Percentiles rank a stretch among this genome's conserved stretches.
Evolutionary conservation across 1,140 invertebrate species (phyloP).

Genomic region (Theocolax elegans): DNA sequence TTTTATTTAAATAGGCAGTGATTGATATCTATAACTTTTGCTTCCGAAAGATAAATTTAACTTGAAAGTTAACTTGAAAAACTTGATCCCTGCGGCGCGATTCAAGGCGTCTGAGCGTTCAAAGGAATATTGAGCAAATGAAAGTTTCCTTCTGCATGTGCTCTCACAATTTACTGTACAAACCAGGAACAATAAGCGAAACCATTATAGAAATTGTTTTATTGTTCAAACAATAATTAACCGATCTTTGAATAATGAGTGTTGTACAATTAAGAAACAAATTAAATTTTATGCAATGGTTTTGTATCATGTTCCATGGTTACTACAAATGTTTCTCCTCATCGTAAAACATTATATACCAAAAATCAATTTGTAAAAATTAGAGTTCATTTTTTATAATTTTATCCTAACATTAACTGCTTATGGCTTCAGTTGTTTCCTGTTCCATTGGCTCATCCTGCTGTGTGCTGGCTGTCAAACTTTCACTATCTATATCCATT

Average conservation of each 20-base stretch:
- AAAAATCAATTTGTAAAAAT: constrained; percentile 42
- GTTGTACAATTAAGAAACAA: no score
- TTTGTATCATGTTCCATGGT: constrained; percentile 2
- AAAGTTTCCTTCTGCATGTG: no score
- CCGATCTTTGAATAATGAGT: no score
- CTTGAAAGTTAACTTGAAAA: constrained; percentile 36
- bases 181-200: constrained; percentile 16
- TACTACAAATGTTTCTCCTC: constrained; percentile 23
- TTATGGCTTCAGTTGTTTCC: constrained; percentile 54
- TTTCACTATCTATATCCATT: constrained; percentile 63
- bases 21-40: constrained; percentile 5
- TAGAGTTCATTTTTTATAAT: constrained; percentile 33
- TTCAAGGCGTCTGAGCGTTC: constrained; percentile 20
- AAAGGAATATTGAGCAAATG: constrained; percentile 27
- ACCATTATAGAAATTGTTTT: constrained; percentile 15
- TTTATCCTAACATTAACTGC: constrained; percentile 58
- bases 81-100: constrained; percentile 30
- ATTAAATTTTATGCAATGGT: constrained; percentile 31
- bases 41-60: constrained; percentile 24
- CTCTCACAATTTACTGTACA: constrained; percentile 9
- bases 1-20: constrained; percentile 18
- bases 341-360: constrained; percentile 20
- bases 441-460: constrained; percentile 63
- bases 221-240: no score
- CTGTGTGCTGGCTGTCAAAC: constrained; percentile 47